phyloP scores from a whole-genome alignment of 2,888 invertebrate genomes.

The Chaitophorus viminalis region DNA sequence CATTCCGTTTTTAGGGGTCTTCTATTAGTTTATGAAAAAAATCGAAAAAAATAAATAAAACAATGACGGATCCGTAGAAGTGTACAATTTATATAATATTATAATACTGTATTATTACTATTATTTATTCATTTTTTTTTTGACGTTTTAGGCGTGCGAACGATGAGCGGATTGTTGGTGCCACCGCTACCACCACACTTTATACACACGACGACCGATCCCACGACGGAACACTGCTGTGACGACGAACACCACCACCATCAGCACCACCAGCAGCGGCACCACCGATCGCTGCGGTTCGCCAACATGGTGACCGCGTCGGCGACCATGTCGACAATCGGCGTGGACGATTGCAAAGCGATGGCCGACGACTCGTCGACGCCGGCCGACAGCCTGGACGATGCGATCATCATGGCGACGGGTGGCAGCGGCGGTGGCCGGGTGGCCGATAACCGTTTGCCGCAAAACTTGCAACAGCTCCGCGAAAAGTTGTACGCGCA shows the following conservation, averaged over 20 bases:
- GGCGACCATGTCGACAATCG: slow-evolving; percentile 9
- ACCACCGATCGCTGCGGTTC: slow-evolving; percentile 35
- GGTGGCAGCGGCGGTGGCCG: not conserved
- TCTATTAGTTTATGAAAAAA: too few species aligned
- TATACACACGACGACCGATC: slow-evolving; percentile 14
- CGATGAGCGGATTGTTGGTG: slow-evolving; percentile 51
- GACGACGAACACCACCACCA: slow-evolving; percentile 18
- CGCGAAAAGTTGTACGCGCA: slow-evolving; percentile 63
- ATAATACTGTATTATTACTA: too few species aligned
- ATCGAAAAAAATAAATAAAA: too few species aligned
- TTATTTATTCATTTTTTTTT: too few species aligned
- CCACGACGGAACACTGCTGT: slow-evolving; percentile 17
- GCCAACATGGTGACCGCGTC: slow-evolving; percentile 55
- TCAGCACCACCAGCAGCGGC: slow-evolving; percentile 7
- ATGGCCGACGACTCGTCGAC: slow-evolving; percentile 27
- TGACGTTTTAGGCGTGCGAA: slow-evolving; percentile 41
- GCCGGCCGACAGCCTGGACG: slow-evolving; percentile 57
- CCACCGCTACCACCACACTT: slow-evolving; percentile 43
- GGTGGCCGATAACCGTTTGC: slow-evolving; percentile 28
- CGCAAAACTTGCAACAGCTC: slow-evolving; percentile 63
- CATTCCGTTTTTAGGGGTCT: too few species aligned
- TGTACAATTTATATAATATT: too few species aligned
- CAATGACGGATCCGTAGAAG: too few species aligned
- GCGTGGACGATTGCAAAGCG: slow-evolving; percentile 22
- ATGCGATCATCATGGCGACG: not conserved